A percentile compares a stretch with the other conserved stretches of the same genome.
Conservation (phyloP, 2,113 vertebrate genomes). For the Cyprinodon variegatus region DNA sequence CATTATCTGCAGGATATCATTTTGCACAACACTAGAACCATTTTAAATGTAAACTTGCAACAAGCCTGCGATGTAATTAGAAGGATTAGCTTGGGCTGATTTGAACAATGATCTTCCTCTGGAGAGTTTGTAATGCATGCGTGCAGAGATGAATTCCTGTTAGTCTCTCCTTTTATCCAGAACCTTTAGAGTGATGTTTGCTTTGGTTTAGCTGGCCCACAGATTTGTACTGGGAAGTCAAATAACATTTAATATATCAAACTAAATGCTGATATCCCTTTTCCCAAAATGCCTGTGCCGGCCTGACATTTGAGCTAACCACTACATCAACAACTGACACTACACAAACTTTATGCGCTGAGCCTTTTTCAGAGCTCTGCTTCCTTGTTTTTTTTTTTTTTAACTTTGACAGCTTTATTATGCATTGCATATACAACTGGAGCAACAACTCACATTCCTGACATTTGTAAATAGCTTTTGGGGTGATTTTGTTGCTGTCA, state of each 20-base stretch:
- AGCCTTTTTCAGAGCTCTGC: conserved; percentile 34
- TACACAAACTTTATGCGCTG: conserved; percentile 42
- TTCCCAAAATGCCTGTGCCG: conserved; percentile 31
- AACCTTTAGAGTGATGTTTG: background rate
- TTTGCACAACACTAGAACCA: no score
- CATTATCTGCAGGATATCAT: no score
- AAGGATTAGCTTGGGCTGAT: background rate
- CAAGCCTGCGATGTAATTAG: background rate
- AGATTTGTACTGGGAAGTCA: conserved; percentile 3
- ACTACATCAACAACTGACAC: conserved; percentile 29
- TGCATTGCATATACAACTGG: conserved; percentile 48
- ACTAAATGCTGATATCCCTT: background rate
- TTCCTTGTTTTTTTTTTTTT: conserved; percentile 32
- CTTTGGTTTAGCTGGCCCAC: background rate
- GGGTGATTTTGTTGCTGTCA: conserved; percentile 67
- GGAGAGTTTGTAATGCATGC: background rate
- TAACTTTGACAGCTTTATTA: conserved; percentile 70
- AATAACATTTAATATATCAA: conserved; percentile 19
- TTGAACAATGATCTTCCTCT: background rate
- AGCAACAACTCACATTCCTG: conserved; percentile 55
- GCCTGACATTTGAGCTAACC: conserved; percentile 30
- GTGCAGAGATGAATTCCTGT: background rate
- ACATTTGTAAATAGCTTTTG: conserved; percentile 59
- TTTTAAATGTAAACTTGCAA: background rate
- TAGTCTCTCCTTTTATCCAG: background rate